Conservation (phyloP, 2,797 vertebrate species). For the Semotilus atromaculatus region DNA sequence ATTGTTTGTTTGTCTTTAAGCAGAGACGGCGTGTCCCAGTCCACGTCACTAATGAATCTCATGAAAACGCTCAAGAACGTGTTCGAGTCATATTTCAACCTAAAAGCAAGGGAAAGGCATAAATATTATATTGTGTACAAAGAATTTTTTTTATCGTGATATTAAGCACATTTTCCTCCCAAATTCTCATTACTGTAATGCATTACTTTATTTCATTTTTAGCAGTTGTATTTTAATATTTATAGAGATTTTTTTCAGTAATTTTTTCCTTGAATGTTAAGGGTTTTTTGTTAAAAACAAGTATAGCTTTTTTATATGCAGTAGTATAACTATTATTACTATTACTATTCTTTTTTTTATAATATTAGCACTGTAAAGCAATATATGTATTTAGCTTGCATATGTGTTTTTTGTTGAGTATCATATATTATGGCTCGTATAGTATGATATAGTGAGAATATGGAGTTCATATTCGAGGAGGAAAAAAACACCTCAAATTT, state of each 20-base stretch:
- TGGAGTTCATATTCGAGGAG: neutral
- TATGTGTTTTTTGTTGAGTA: neutral
- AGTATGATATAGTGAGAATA: neutral
- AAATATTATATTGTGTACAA: neutral
- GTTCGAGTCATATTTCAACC: neutral
- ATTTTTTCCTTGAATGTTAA: neutral
- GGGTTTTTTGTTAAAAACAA: neutral
- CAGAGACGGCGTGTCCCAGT: neutral
- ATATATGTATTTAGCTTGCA: neutral
- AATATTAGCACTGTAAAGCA: neutral
- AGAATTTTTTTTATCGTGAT: neutral
- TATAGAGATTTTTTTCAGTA: neutral
- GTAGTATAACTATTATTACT: neutral
- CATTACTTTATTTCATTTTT: neutral
- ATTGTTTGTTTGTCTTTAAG: neutral
- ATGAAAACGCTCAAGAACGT: neutral
- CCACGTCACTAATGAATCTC: neutral
- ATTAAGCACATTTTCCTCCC: neutral
- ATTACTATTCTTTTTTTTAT: neutral
- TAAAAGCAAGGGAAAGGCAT: neutral
- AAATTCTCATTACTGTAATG: neutral
- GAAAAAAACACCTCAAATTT: neutral
- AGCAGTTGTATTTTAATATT: neutral
- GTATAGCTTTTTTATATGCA: neutral
- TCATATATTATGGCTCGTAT: neutral